These are phyloP conservation scores for Esox lucius DNA, from an alignment of 2,797 vertebrate genomes.

Conservation along the genomic window DNA sequence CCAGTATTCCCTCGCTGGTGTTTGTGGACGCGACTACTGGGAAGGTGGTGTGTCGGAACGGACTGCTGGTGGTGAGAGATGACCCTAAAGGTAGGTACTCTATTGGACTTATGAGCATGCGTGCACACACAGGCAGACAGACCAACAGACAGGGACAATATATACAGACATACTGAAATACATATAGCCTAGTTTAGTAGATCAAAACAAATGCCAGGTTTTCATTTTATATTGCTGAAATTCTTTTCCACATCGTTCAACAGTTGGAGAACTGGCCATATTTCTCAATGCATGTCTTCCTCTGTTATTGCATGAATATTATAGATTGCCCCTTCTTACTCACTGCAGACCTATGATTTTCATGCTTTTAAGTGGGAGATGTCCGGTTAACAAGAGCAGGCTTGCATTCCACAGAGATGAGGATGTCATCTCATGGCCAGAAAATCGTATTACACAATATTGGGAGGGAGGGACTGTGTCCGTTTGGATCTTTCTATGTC, in stretches of 20 bases:
- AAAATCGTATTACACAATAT: conserved; percentile 34
- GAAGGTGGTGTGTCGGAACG: conserved; percentile 94
- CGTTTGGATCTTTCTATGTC: no score
- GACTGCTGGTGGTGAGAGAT: conserved; percentile 92
- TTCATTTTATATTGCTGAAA: conserved; percentile 6
- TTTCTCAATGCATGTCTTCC: background rate
- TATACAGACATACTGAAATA: background rate
- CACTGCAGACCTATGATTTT: conserved; percentile 45
- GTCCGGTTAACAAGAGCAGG: conserved; percentile 49
- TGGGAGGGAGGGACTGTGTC: conserved; percentile 5
- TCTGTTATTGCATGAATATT: conserved; percentile 50
- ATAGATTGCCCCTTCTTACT: conserved; percentile 44
- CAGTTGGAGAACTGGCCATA: conserved; percentile 24
- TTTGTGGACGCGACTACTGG: conserved; percentile 90
- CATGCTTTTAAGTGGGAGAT: conserved; percentile 50
- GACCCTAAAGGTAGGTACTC: conserved; percentile 90
- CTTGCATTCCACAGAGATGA: conserved; percentile 41
- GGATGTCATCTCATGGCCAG: conserved; percentile 39
- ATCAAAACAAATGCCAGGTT: conserved; percentile 8
- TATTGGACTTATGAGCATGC: background rate
- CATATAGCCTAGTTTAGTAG: conserved; percentile 6
- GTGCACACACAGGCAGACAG: background rate
- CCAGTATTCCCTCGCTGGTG: conserved; percentile 97
- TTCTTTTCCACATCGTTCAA: conserved; percentile 27
- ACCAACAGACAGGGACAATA: background rate